Evolutionary conservation across 2,888 invertebrate species (phyloP).

Genomic region (Heliconius ethilla): DNA sequence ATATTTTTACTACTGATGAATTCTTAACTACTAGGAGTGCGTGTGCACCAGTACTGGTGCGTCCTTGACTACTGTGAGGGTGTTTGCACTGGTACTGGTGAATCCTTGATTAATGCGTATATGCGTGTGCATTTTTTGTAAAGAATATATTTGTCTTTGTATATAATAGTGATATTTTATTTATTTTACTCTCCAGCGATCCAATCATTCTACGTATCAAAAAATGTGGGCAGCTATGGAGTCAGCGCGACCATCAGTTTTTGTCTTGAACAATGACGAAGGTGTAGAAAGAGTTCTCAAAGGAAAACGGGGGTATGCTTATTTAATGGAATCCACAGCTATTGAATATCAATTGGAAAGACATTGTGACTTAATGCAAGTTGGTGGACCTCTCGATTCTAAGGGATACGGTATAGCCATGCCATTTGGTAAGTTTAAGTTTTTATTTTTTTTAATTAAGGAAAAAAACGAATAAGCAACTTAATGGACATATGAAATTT

Average conservation of each 20-base stretch:
- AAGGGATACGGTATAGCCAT: constrained; percentile 97
- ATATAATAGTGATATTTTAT: too few relatives aligned
- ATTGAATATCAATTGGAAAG: constrained; percentile 95
- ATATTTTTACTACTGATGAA: too few relatives aligned
- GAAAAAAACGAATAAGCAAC: too few relatives aligned
- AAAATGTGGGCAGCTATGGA: constrained; percentile 97
- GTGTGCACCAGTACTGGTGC: too few relatives aligned
- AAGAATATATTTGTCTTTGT: too few relatives aligned
- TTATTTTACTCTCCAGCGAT: constrained; percentile 80
- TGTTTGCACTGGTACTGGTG: too few relatives aligned
- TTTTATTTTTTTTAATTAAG: too few relatives aligned
- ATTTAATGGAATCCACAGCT: constrained; percentile 97
- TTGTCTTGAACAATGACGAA: constrained; percentile 90
- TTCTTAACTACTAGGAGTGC: too few relatives aligned
- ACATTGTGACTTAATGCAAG: constrained; percentile 91
- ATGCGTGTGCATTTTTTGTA: too few relatives aligned
- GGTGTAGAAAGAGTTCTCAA: constrained; percentile 92
- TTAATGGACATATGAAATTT: too few relatives aligned
- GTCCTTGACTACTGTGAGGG: too few relatives aligned
- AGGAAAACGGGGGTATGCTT: constrained; percentile 92
- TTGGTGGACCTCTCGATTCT: constrained; percentile 89
- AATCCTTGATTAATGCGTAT: too few relatives aligned
- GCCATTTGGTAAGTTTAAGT: constrained; percentile 88
- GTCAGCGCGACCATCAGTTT: constrained; percentile 90
- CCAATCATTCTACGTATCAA: constrained; percentile 93